phyloP scores from a whole-genome alignment of 2,113 vertebrate species.

The Scomber scombrus region DNA sequence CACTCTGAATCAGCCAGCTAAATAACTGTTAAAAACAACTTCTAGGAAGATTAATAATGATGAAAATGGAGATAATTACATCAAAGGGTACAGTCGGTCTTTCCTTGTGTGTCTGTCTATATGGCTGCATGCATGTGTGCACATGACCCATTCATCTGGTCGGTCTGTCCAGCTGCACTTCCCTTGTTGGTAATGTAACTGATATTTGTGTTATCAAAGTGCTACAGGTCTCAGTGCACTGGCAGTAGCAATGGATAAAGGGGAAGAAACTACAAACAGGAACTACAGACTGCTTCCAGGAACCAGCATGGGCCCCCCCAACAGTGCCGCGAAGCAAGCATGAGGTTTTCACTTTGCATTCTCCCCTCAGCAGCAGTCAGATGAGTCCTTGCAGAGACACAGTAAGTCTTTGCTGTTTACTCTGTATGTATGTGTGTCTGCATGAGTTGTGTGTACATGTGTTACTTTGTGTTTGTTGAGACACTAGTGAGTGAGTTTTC shows the following conservation, averaged over 20 bases:
- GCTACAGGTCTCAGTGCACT: conserved; percentile 51
- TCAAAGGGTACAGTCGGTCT: not conserved
- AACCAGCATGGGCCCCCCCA: conserved; percentile 15
- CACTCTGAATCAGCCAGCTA: conserved; percentile 24
- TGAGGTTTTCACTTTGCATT: conserved; percentile 83
- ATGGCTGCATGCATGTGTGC: not conserved
- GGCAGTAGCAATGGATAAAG: conserved; percentile 22
- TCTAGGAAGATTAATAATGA: conserved; percentile 32
- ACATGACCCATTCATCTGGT: conserved; percentile 8
- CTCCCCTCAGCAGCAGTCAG: conserved; percentile 86
- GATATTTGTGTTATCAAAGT: conserved; percentile 62
- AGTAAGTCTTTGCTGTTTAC: conserved; percentile 83
- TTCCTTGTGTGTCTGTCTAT: not conserved
- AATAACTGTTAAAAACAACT: conserved; percentile 21
- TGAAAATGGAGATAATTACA: conserved; percentile 33
- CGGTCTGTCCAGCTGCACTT: conserved; percentile 23
- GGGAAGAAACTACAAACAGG: conserved; percentile 56
- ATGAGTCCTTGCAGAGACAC: conserved; percentile 84
- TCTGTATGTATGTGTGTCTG: conserved; percentile 37
- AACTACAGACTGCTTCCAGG: conserved; percentile 53
- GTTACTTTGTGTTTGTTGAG: conserved; percentile 44
- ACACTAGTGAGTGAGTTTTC: conserved; percentile 30
- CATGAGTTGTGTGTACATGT: conserved; percentile 1
- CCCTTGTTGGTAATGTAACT: conserved; percentile 51
- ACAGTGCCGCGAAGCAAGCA: conserved; percentile 77